phyloP scores from a whole-genome alignment of 2,888 invertebrate genomes.

The Platynereis dumerilii region DNA sequence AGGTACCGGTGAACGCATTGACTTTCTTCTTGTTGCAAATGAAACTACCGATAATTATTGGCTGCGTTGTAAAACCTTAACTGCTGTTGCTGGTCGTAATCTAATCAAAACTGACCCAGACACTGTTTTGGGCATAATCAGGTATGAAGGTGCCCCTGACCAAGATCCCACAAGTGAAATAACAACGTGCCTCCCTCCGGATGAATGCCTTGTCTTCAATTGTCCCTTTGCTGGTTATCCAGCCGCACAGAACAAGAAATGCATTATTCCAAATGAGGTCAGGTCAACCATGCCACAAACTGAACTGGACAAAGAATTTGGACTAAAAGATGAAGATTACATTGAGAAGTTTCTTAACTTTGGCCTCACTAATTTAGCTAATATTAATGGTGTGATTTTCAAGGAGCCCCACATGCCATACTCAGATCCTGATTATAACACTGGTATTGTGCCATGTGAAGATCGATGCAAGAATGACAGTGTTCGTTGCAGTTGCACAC shows the following conservation, averaged over 20 bases:
- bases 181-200: conserved; percentile 30
- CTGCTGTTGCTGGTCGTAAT: not conserved
- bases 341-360: not conserved
- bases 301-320: not conserved
- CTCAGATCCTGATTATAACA: conserved; percentile 1
- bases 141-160: conserved; percentile 1
- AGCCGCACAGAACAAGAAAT: not conserved
- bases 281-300: not conserved
- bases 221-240: conserved; percentile 38
- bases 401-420: conserved; percentile 1
- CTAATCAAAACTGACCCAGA: not conserved
- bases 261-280: not conserved
- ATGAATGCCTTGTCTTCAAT: conserved; percentile 40
- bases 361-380: not conserved
- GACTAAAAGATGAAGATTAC: not conserved
- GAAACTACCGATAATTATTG: conserved; percentile 21
- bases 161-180: not conserved
- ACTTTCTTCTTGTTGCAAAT: conserved; percentile 24
- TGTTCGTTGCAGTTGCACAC: conserved; percentile 45
- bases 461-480: not conserved
- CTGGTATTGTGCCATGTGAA: not conserved
- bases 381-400: not conserved
- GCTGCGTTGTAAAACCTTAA: conserved; percentile 22
- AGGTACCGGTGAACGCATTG: conserved; percentile 27
- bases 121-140: conserved; percentile 13